Conservation (phyloP, 2,888 invertebrate genomes). For the Thera britannica region DNA sequence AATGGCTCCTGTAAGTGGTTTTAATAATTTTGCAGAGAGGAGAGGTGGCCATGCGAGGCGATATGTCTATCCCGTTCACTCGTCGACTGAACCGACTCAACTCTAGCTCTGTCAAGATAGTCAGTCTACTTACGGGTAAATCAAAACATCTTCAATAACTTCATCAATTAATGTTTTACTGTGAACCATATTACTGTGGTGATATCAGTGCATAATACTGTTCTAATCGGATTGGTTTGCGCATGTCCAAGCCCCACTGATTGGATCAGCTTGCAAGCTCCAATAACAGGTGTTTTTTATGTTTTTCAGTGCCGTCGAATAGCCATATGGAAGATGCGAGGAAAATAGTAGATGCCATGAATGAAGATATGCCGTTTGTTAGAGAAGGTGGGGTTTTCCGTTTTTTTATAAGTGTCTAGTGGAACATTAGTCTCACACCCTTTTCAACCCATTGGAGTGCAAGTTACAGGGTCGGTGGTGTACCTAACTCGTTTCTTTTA, state of each 20-base stretch:
- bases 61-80: slow-evolving; percentile 89
- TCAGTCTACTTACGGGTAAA: slow-evolving; percentile 90
- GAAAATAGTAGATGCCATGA: slow-evolving; percentile 53
- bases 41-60: slow-evolving; percentile 52
- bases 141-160: neutral
- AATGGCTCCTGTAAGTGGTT: too few species aligned
- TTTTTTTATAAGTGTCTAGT: neutral
- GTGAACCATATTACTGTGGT: too few species aligned
- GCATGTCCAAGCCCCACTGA: too few species aligned
- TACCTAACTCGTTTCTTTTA: neutral
- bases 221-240: too few species aligned
- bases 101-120: slow-evolving; percentile 97
- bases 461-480: too few species aligned
- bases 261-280: too few species aligned
- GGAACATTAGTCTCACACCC: too few species aligned
- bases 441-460: too few species aligned
- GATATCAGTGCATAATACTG: too few species aligned
- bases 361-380: slow-evolving; percentile 56
- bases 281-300: neutral
- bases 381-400: slow-evolving; percentile 53
- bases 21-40: slow-evolving; percentile 47
- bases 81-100: slow-evolving; percentile 90
- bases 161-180: too few species aligned
- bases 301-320: slow-evolving; percentile 86
- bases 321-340: slow-evolving; percentile 51